These are phyloP conservation scores for Gibbula magus DNA, from an alignment of 2,888 invertebrate species.

Conservation along the genomic window DNA sequence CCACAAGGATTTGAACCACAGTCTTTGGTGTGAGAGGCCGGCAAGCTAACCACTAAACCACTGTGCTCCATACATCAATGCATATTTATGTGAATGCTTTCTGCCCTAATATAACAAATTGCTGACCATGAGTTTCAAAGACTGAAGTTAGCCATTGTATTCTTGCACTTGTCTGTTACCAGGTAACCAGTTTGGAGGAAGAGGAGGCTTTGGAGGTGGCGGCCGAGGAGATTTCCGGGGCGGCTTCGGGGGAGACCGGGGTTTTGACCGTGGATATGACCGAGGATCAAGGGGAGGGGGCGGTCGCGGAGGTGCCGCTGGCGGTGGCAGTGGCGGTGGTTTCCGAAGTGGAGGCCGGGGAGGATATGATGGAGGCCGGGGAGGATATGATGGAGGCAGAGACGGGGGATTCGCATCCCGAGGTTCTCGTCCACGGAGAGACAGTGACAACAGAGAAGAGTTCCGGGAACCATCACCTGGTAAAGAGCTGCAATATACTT, in stretches of 20 bases:
- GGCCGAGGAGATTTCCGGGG: conserved; percentile 36
- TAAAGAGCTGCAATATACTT: conserved; percentile 32
- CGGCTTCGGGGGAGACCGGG: conserved; percentile 39
- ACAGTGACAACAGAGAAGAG: conserved; percentile 59
- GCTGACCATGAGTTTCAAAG: too few relatives aligned
- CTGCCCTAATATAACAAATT: too few relatives aligned
- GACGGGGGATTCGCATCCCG: conserved; percentile 39
- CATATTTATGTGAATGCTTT: too few relatives aligned
- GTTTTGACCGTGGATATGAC: conserved; percentile 32
- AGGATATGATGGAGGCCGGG: conserved; percentile 34
- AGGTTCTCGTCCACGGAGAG: conserved; percentile 48
- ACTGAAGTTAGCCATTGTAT: neutral
- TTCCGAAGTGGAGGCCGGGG: conserved; percentile 43
- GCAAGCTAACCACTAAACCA: too few relatives aligned
- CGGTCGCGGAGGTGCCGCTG: conserved; percentile 43
- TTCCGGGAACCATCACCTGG: conserved; percentile 73
- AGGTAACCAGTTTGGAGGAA: conserved; percentile 30
- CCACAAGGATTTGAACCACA: too few relatives aligned
- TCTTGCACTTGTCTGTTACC: neutral
- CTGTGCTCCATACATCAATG: too few relatives aligned
- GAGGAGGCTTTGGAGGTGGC: conserved; percentile 43
- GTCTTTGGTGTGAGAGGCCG: too few relatives aligned
- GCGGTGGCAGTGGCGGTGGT: conserved; percentile 44
- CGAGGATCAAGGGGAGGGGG: conserved; percentile 40
- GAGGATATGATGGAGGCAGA: conserved; percentile 35